These are phyloP conservation scores for Diarsia mendica DNA, from an alignment of 2,888 invertebrate species.

Conservation along the genomic window DNA sequence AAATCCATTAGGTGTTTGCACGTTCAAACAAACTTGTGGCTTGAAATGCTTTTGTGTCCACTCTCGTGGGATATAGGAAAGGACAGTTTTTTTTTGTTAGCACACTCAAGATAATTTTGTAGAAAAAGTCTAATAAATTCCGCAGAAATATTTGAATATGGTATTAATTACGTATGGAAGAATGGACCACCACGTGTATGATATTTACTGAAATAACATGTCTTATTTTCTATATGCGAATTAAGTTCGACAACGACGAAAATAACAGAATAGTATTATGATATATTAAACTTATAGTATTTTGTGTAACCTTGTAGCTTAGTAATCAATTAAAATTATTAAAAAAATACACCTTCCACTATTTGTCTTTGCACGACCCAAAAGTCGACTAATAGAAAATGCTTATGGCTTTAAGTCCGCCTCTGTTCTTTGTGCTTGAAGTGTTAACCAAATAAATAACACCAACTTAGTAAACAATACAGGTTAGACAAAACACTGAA, in stretches of 20 bases:
- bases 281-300: too few relatives aligned
- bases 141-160: neutral
- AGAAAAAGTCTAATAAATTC: neutral
- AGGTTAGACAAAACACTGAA: neutral
- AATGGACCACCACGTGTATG: neutral
- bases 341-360: neutral
- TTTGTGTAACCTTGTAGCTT: too few relatives aligned
- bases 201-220: neutral
- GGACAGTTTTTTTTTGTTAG: neutral
- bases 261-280: neutral
- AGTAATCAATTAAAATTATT: too few relatives aligned
- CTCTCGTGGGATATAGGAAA: constrained; percentile 1
- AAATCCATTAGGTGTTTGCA: constrained; percentile 53
- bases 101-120: neutral
- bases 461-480: neutral
- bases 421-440: too few relatives aligned
- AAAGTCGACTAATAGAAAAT: too few relatives aligned
- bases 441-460: neutral
- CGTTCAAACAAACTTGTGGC: constrained; percentile 46
- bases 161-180: neutral
- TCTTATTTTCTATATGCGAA: neutral
- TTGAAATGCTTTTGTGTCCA: constrained; percentile 34
- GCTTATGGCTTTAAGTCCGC: too few relatives aligned
- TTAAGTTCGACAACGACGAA: neutral
- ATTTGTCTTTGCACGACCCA: too few relatives aligned